Base-by-base conservation (phyloP, 2,797 vertebrate species). In the Poecilia velifera region DNA sequence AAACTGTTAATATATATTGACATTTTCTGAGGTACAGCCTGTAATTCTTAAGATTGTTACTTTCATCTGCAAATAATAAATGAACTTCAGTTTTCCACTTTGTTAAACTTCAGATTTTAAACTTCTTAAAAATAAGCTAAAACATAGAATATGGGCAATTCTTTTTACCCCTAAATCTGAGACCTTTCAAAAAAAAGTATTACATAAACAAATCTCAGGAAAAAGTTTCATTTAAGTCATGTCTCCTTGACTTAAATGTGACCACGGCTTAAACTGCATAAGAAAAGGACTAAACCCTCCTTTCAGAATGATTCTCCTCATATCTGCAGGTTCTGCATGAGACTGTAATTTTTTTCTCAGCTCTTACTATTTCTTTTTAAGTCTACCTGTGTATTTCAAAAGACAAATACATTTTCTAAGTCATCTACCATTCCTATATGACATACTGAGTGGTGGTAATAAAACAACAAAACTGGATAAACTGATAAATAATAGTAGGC, bases 401-500 rank as follows among this genome's bases (percentile, higher is more conserved):
- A 77, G 72, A 66, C 68, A 80, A 84, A 88, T 82, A 80, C 53
- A 85, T 90, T 81, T 82, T 81, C 73, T 79, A 76, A 73, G 71
- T 81, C 76, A 86, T 82, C 84, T 79, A 45, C 70, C 46, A 78
- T 80, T 81, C 66, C 68, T 78, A 71, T 80, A 68, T 88, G 86
- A 89, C 82, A 82, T 82, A 71, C 45, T 76, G 64, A 86, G 36
- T 39, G 70, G 73, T 31, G 59, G 76, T 84, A 86, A 92, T 91
- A 84, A 90, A 93, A 88, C 84, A 86, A 90, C 78, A 88, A 84
- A 73, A 4, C 51, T 79, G 82, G 82, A 84, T 86, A 86, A 90
- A 92, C 88, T 88, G 84, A 91, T 92, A 92, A 94, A 94, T 93
- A 94, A 93, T 90, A 89, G 86, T 73, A 80, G 71, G 73, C 78